phyloP scores from a whole-genome alignment of 2,888 invertebrate species.

The Alsophila aescularia region DNA sequence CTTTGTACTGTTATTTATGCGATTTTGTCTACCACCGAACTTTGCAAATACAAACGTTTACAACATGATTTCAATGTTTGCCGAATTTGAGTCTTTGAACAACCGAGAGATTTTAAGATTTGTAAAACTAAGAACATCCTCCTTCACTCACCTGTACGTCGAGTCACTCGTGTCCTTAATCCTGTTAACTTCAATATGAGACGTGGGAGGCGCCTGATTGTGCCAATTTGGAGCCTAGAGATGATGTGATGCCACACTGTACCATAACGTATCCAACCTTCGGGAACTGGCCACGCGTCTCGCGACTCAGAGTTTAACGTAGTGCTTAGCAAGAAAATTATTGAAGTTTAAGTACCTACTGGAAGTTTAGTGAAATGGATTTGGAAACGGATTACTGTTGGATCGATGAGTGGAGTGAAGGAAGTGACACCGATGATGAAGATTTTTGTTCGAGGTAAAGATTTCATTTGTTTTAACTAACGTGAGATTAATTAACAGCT shows the following conservation, averaged over 20 bases:
- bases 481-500: no score
- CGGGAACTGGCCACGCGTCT: slow-evolving; percentile 27
- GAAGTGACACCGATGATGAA: slow-evolving; percentile 28
- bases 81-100: no score
- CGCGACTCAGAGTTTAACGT: not conserved
- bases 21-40: no score
- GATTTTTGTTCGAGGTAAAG: slow-evolving; percentile 33
- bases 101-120: no score
- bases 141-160: slow-evolving; percentile 6
- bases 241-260: slow-evolving; percentile 40
- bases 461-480: not conserved
- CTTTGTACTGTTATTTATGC: no score
- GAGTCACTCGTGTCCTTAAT: slow-evolving; percentile 19
- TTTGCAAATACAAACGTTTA: no score
- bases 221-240: slow-evolving; percentile 42
- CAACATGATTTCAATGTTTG: no score
- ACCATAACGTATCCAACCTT: slow-evolving; percentile 49
- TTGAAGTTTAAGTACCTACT: not conserved
- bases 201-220: slow-evolving; percentile 35
- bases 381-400: slow-evolving; percentile 35
- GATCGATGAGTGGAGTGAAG: slow-evolving; percentile 29
- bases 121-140: not conserved
- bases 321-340: not conserved
- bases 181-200: slow-evolving; percentile 21
- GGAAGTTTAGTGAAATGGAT: slow-evolving; percentile 16